A percentile compares a stretch with the other conserved stretches of the same genome.
These are phyloP conservation scores for Metopolophium dirhodum DNA, from an alignment of 1,140 invertebrate species.

Conservation along the genomic window DNA sequence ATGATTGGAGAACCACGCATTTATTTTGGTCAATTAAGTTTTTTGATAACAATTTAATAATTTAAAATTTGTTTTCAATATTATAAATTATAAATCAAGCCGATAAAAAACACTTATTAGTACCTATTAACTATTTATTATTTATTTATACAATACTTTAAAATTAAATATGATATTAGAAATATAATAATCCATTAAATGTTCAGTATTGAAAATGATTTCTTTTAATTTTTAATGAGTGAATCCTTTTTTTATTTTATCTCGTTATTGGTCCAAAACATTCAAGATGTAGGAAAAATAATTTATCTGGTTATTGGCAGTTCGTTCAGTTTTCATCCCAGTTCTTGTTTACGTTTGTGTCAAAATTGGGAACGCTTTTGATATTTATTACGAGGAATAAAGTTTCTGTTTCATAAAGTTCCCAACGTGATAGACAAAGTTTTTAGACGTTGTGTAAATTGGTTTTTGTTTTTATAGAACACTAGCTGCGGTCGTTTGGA, in stretches of 20 bases:
- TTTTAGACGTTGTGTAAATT: not conserved
- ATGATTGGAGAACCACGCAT: not conserved
- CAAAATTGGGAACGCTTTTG: not conserved
- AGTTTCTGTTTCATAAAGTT: not conserved
- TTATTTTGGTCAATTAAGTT: not conserved
- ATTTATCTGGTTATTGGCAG: not conserved
- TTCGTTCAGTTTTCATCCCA: not conserved
- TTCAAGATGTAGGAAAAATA: not conserved
- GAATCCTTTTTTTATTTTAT: not conserved
- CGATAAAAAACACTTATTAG: not conserved
- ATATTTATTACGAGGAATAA: not conserved
- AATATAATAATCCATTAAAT: not conserved
- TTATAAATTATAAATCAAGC: not conserved
- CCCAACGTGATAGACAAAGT: not conserved
- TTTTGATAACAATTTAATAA: not conserved
- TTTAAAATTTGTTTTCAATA: not conserved
- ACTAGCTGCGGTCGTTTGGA: not conserved
- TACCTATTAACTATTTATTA: not conserved
- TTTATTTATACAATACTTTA: not conserved
- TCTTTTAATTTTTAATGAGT: not conserved
- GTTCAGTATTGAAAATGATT: not conserved
- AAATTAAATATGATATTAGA: not conserved
- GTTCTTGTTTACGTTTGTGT: not conserved
- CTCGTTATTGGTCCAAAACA: not conserved
- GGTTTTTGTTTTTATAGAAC: not conserved